phyloP scores from a whole-genome alignment of 1,140 invertebrate genomes.

The Drusus annulatus region DNA sequence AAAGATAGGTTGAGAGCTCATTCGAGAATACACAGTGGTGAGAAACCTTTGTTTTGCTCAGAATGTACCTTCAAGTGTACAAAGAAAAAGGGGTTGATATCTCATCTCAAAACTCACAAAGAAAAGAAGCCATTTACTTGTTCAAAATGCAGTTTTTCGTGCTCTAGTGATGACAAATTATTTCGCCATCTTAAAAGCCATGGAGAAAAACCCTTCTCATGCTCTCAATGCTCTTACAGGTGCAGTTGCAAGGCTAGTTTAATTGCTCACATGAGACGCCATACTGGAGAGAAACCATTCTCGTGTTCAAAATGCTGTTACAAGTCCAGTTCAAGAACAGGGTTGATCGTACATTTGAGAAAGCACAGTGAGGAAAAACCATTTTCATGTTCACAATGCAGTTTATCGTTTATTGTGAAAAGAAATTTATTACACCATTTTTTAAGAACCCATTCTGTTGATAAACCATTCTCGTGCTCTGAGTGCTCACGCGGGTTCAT shows the following conservation, averaged over 20 bases:
- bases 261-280: not conserved
- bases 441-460: not conserved
- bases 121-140: too few species aligned
- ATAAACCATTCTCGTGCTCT: conserved; percentile 2
- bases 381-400: not conserved
- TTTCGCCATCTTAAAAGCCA: too few species aligned
- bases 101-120: too few species aligned
- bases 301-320: not conserved
- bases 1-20: too few species aligned
- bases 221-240: too few species aligned
- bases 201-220: too few species aligned
- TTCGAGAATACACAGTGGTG: too few species aligned
- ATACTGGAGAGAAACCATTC: conserved; percentile 4
- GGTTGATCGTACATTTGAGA: too few species aligned
- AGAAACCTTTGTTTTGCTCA: too few species aligned
- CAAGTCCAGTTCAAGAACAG: not conserved
- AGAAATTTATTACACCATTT: not conserved
- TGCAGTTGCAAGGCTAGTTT: not conserved
- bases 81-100: too few species aligned
- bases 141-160: not conserved
- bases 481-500: not conserved
- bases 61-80: too few species aligned
- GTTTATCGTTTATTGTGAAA: not conserved
- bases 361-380: not conserved
- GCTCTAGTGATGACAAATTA: too few species aligned